These are phyloP conservation scores for Ameiurus melas DNA, from an alignment of 2,113 vertebrate species.

Conservation along the genomic window DNA sequence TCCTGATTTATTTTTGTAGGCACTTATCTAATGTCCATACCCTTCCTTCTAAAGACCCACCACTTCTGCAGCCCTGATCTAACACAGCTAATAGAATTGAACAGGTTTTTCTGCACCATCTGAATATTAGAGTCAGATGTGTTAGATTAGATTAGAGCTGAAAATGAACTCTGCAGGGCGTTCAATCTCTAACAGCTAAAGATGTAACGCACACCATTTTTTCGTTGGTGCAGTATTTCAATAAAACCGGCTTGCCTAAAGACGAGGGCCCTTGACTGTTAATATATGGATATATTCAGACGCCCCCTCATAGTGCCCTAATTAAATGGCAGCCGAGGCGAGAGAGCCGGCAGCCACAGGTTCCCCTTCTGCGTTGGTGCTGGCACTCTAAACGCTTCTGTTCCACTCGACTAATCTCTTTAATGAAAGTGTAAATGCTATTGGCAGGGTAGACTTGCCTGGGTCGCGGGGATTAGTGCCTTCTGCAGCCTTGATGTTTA, in stretches of 20 bases:
- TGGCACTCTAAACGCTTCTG: slow-evolving; percentile 66
- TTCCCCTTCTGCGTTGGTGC: slow-evolving; percentile 65
- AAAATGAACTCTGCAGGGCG: slow-evolving; percentile 1
- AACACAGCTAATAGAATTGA: neutral
- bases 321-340: slow-evolving; percentile 57
- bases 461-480: slow-evolving; percentile 71
- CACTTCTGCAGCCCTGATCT: neutral
- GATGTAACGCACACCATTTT: neutral
- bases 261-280: neutral
- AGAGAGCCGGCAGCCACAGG: slow-evolving; percentile 63
- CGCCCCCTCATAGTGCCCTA: slow-evolving; percentile 55
- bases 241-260: neutral
- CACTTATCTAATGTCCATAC: neutral
- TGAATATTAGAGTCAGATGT: slow-evolving; percentile 3
- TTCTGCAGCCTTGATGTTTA: slow-evolving; percentile 72
- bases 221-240: neutral
- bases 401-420: slow-evolving; percentile 74
- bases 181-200: neutral
- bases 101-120: neutral
- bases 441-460: slow-evolving; percentile 69
- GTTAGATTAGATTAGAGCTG: neutral
- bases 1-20: neutral
- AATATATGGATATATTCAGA: slow-evolving; percentile 44
- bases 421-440: slow-evolving; percentile 79
- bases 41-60: neutral